A percentile compares a stretch with the other conserved stretches of the same genome.
Evolutionary conservation across 2,797 vertebrate genomes (phyloP).

Genomic region (Macrochelys suwanniensis): DNA sequence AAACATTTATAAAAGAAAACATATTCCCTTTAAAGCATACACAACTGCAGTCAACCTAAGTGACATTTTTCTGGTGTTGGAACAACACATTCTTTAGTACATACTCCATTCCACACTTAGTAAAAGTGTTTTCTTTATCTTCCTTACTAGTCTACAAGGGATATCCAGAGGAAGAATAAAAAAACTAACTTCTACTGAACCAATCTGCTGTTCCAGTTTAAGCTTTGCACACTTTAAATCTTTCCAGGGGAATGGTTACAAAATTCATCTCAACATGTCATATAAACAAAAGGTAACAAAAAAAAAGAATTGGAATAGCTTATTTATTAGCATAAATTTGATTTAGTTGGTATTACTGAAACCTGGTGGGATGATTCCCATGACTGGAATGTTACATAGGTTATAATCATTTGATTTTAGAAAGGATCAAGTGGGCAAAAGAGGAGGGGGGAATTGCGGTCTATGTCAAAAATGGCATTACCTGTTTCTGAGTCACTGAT

Average conservation of each 20-base stretch:
- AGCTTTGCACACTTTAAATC: not conserved
- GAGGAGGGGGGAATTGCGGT: too few species aligned
- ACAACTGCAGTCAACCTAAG: not conserved
- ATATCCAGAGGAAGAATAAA: not conserved
- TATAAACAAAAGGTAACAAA: not conserved
- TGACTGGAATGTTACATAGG: too few species aligned
- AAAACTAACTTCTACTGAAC: not conserved
- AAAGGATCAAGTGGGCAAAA: too few species aligned
- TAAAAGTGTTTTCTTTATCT: not conserved
- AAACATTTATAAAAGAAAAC: not conserved
- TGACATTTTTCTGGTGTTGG: not conserved
- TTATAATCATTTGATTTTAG: too few species aligned
- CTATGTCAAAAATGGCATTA: too few species aligned
- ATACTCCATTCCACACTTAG: not conserved
- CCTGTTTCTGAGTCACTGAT: too few species aligned
- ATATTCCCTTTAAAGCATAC: not conserved
- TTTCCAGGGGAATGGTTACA: not conserved
- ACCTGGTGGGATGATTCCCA: not conserved
- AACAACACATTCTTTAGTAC: not conserved
- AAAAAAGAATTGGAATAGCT: not conserved
- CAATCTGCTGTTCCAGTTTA: not conserved
- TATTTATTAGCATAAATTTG: not conserved
- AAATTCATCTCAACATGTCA: not conserved
- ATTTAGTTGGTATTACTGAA: not conserved
- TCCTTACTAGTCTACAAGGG: not conserved